Base-by-base conservation (phyloP, 2,113 vertebrate species). In the Psophia crepitans region DNA sequence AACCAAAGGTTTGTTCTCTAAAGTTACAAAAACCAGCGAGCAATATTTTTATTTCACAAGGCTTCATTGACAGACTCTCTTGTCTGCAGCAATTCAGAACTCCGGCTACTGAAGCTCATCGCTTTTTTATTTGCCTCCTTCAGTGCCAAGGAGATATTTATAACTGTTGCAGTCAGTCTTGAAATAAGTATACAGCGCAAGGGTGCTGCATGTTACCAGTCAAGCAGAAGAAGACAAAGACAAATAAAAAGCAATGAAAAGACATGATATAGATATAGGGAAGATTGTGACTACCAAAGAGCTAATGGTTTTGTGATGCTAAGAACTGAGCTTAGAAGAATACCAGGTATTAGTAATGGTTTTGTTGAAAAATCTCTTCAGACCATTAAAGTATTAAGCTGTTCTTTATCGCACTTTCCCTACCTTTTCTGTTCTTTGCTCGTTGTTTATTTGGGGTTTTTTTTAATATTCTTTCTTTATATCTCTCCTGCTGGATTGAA, bases 201-300 rank as follows among this genome's bases (percentile, higher is more conserved):
- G 91, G 94, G 95, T 95, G 90, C 80, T 97, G 49, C 87, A 64
- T 87, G 84, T 91, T 97, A 96, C 92, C 95, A 96, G 80, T 79
- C 92, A 91, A 96, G 97, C 89, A 94, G 93, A 98, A 95, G 85
- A 93, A 96, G 86, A 96, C 79, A 98, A 97, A 94, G 80, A 95
- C 71, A 94, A 98, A 97, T 91, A 96, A 96, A 96, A 96, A 96
- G 79, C 73, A 84, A 93, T 49, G 37, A 96, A 95, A 95, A 96
- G 75, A 90, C 78, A 58, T 69, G 80, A 87, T 95, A 91, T 10
- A 85, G 77, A 61, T 89, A 87, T 14, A 93, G 58, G 28, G 71
- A 95, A 96, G 84, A 90, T 56, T 80, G 69, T 87, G 93, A 95
- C 78, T 90, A 88, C 43, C 83, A 87, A 87, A 85, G 43, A 97